Conservation (phyloP, 2,113 vertebrate species). For the Rhombomys opimus region DNA sequence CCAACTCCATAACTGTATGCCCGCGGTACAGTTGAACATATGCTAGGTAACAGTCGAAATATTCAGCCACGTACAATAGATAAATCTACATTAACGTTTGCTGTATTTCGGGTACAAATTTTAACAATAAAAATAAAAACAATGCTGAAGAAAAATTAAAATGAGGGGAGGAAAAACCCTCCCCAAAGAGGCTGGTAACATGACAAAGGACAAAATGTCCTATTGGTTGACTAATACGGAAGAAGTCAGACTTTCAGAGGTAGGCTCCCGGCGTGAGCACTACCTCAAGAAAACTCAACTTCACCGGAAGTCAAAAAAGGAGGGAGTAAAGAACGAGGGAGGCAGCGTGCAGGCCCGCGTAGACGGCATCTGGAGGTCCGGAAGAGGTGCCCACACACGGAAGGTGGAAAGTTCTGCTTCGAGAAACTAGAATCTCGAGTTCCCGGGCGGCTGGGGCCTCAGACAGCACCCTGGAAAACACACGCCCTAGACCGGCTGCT, state of each 20-base stretch:
- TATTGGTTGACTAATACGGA: background rate
- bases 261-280: background rate
- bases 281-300: conserved; percentile 1
- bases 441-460: background rate
- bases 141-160: background rate
- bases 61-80: background rate
- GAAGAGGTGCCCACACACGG: background rate
- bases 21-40: background rate
- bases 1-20: background rate
- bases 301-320: background rate
- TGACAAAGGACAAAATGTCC: background rate
- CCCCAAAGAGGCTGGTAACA: background rate
- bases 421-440: background rate
- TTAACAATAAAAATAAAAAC: background rate
- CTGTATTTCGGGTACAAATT: background rate
- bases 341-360: background rate
- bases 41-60: background rate
- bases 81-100: background rate
- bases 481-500: background rate
- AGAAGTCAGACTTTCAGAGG: background rate
- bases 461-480: background rate
- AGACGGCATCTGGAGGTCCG: background rate
- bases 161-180: background rate
- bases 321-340: background rate
- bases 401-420: background rate